Evolutionary conservation across 2,113 vertebrate genomes (phyloP).

Genomic region (Pogonocichla stellata): DNA sequence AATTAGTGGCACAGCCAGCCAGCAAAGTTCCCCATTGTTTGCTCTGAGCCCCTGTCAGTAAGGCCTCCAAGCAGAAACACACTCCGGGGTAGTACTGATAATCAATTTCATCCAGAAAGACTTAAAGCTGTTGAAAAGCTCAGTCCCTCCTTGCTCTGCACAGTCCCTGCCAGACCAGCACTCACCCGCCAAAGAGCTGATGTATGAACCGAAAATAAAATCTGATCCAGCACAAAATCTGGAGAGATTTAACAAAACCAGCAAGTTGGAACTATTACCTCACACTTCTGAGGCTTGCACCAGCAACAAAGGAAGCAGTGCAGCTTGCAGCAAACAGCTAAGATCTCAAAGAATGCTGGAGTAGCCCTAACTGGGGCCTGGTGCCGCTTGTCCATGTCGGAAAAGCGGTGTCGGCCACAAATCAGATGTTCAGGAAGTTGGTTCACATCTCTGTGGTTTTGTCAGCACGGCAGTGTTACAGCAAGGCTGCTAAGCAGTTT

Average conservation of each 20-base stretch:
- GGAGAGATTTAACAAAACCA: not conserved
- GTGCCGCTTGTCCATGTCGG: not conserved
- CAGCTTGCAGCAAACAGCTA: not conserved
- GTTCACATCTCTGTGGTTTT: not conserved
- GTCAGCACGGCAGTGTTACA: not conserved
- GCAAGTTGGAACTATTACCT: not conserved
- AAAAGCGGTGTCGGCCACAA: not conserved
- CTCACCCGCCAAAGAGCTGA: not conserved
- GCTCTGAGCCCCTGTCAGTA: not conserved
- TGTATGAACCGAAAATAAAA: not conserved
- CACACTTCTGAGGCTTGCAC: not conserved
- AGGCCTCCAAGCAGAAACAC: not conserved
- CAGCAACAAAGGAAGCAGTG: not conserved
- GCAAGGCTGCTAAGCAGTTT: not conserved
- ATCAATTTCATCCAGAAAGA: not conserved
- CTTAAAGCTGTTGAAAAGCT: not conserved
- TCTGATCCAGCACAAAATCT: not conserved
- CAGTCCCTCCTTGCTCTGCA: not conserved
- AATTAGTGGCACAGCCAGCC: not conserved
- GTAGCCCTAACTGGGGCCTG: not conserved
- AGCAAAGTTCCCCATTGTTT: not conserved
- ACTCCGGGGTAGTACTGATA: not conserved
- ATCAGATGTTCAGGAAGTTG: slow-evolving; percentile 43
- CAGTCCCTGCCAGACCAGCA: not conserved
- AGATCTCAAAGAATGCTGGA: not conserved